Conservation (phyloP, 2,797 vertebrate genomes). For the Mycteria americana region DNA sequence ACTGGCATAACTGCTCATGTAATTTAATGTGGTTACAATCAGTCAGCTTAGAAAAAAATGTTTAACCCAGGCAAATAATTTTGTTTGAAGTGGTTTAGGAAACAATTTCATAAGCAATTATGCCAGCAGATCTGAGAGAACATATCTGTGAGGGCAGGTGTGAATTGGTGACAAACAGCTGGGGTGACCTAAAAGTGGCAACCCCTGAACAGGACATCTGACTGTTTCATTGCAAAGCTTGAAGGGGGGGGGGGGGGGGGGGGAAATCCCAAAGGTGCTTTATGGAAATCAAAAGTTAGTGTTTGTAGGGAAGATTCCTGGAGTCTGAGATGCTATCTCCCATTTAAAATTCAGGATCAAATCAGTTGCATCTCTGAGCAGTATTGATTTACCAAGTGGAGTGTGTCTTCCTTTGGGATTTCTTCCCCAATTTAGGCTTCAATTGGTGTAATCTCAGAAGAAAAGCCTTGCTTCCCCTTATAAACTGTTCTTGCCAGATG, state of each 20-base stretch:
- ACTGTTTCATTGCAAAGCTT: neutral
- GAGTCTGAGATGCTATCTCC: neutral
- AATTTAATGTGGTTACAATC: neutral
- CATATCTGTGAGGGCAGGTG: neutral
- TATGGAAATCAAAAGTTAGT: neutral
- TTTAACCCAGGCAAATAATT: neutral
- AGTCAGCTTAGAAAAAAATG: neutral
- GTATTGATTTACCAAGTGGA: slow-evolving; percentile 26
- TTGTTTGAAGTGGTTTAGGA: neutral
- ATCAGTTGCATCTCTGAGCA: neutral
- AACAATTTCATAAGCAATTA: neutral
- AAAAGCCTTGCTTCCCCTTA: slow-evolving; percentile 31
- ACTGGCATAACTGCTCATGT: neutral
- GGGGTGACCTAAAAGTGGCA: neutral
- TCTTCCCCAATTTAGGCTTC: slow-evolving; percentile 48
- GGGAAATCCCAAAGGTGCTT: neutral
- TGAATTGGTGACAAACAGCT: neutral
- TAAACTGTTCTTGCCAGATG: slow-evolving; percentile 38
- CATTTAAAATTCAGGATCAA: slow-evolving; percentile 13
- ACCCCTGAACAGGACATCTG: neutral
- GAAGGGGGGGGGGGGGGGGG: too few species aligned
- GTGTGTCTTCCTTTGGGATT: slow-evolving; percentile 25
- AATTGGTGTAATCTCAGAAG: slow-evolving; percentile 44
- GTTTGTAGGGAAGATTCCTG: neutral
- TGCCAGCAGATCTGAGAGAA: neutral